Base-by-base conservation (phyloP, 2,113 vertebrate genomes). In the Baryphthengus martii region DNA sequence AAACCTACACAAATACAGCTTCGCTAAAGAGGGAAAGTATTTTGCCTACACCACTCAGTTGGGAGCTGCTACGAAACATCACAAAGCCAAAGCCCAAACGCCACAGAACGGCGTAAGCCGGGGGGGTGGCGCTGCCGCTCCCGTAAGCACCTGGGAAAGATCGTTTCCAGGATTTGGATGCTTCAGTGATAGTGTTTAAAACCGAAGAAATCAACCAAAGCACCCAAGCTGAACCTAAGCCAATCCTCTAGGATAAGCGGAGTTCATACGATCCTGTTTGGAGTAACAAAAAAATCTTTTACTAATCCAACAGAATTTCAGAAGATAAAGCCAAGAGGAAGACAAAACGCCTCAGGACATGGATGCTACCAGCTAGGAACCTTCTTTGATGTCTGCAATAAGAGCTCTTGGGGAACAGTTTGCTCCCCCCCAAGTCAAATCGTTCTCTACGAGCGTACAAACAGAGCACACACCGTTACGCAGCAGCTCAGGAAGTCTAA, bases 271-370 rank as follows among this genome's bases (percentile, higher is more conserved):
- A 95, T 88, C 79, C 72, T 39, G 56, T 79, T 96, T 7, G 19
- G 56, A 94, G 66, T 59, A 65, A 84, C 74, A 93, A 92, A 56
- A 49, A 96, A 76, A 75, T 44, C 80, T 73, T 58, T 72, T 63
- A 87, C 63, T 91, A 96, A 96, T 37, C 90, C 79, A 67, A 74
- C 89, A 65, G 83, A 95, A 92, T 95, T 93, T 83, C 53, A 59
- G 42, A 79, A 95, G 88, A 94, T 86, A 84, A 89, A 92, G 88
- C 65, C 76, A 88, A 90, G 76, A 95, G 17, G 79, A 93, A 92
- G 75, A 89, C 80, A 74, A 77, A 59, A 79, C 3, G 55, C 70
- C 85, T 62, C 61, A 17, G 79, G 95, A 84, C 61, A 4, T 67
- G 68, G 83, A 93, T 61, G 85, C 67, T 90, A 93, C 94, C 75